Evolutionary conservation across 2,113 vertebrate genomes (phyloP), one percentile per base, ranked within the genome.

Genomic region (Zonotrichia leucophrys): DNA sequence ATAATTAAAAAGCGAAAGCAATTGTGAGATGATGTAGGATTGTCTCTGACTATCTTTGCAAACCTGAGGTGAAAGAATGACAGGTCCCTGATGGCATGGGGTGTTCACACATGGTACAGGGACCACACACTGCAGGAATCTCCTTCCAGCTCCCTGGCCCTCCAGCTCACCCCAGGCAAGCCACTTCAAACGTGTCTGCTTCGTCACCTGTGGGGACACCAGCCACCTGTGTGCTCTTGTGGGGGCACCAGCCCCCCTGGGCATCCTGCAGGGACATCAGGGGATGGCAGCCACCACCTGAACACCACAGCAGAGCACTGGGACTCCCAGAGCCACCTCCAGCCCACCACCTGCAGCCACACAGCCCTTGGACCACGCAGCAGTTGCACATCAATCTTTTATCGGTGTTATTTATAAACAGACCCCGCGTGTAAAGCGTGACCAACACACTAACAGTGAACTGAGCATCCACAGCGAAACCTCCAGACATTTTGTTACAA

Each of bases 401-500:
- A 75, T 20, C 50, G 9, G 22, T 1, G 7, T 60, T 37, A 23
- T 56, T 80, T 68, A 68, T 25, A 55, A 83, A n/a, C 12, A 60
- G 39, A 56, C 2, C 58, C 53, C 4, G 16, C 13, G 23, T 0
- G 2, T 9, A 5, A 60, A 78, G 76, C 4, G 30, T 6, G 86
- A 77, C 66, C 90, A 22, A 31, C 60, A 50, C 1, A 33, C 68
- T 15, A 52, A 35, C 81, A 18, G 83, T 0, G 16, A 96, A 79
- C 83, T 30, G 69, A 94, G 59, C 90, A 69, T 56, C 74, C 70
- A 11, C 50, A 23, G 37, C 5, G 74, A 85, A 93, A 79, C 83
- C 87, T 62, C 53, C 3, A 76, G 68, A 42, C 60, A 73, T 83
- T 86, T 60, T 87, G 95, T 82, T 86, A 87, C 91, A 47, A 91